These are phyloP conservation scores for Seira ritae DNA, from an alignment of 2,888 invertebrate species.

Conservation along the genomic window DNA sequence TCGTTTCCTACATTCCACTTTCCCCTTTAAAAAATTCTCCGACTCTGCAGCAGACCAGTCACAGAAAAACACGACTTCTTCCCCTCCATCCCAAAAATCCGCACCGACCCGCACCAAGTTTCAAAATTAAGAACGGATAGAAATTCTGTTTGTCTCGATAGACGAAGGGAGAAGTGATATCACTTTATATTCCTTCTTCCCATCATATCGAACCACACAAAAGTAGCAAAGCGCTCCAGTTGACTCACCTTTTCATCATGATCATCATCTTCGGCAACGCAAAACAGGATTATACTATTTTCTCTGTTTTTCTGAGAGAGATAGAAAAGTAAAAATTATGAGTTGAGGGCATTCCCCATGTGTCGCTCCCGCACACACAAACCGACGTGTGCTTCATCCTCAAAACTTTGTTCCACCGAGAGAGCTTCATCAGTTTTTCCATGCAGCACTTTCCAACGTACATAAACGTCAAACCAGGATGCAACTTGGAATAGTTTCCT, in stretches of 20 bases:
- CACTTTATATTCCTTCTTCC: not conserved
- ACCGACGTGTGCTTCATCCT: not conserved
- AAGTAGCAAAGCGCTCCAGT: not conserved
- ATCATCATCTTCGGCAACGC: not conserved
- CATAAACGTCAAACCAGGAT: not conserved
- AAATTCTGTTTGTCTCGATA: not conserved
- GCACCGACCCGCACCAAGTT: not conserved
- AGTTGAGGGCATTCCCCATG: slow-evolving; percentile 56
- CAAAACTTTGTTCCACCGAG: not conserved
- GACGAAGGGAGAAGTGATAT: not conserved
- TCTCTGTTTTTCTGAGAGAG: not conserved
- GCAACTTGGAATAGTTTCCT: not conserved
- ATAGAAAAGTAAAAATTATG: slow-evolving; percentile 32
- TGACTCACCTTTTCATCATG: slow-evolving; percentile 14
- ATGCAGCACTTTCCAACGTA: not conserved
- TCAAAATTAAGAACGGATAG: not conserved
- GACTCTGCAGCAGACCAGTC: not conserved
- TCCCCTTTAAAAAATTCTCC: not conserved
- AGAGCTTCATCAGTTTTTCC: not conserved
- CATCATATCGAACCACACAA: not conserved
- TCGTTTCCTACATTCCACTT: not conserved
- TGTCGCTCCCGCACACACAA: slow-evolving; percentile 18
- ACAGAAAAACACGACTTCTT: too few relatives aligned
- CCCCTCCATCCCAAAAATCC: too few relatives aligned
- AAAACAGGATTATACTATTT: slow-evolving; percentile 11